Conservation (phyloP, 2,113 vertebrate species). For the Gobius niger region DNA sequence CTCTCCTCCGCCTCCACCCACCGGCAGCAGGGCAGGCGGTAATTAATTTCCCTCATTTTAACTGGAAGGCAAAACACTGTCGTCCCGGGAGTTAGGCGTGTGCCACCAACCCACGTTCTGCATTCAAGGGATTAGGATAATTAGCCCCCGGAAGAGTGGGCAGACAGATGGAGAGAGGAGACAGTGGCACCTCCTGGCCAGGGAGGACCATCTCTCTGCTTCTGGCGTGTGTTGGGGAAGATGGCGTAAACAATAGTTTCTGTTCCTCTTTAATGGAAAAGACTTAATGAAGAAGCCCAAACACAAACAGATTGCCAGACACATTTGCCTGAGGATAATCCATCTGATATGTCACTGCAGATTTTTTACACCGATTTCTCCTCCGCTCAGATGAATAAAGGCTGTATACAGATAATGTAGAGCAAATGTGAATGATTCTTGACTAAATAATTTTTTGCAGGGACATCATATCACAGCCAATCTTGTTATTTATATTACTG, state of each 20-base stretch:
- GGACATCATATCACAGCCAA: neutral
- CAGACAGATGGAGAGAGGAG: conserved; percentile 79
- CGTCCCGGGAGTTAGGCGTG: conserved; percentile 69
- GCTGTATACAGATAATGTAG: conserved; percentile 8
- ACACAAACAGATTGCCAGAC: conserved; percentile 52
- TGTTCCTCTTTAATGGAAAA: conserved; percentile 12
- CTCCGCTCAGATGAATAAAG: conserved; percentile 3
- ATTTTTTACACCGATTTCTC: conserved; percentile 14
- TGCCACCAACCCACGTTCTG: conserved; percentile 73
- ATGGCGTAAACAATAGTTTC: conserved; percentile 64
- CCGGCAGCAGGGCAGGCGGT: conserved; percentile 72
- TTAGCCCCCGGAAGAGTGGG: conserved; percentile 79
- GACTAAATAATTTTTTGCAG: conserved; percentile 13
- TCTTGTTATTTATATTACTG: neutral
- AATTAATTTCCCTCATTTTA: conserved; percentile 83
- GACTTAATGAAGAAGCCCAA: conserved; percentile 13
- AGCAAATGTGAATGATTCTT: conserved; percentile 3
- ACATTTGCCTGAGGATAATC: conserved; percentile 48
- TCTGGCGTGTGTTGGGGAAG: conserved; percentile 36
- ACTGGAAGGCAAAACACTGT: conserved; percentile 77
- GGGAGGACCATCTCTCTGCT: conserved; percentile 62
- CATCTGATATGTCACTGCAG: conserved; percentile 22
- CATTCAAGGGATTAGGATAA: conserved; percentile 81
- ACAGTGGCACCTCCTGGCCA: conserved; percentile 60
- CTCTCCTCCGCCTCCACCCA: conserved; percentile 68